Evolutionary conservation across 2,888 invertebrate species (phyloP).

Genomic region (Chaitophorus viminalis): DNA sequence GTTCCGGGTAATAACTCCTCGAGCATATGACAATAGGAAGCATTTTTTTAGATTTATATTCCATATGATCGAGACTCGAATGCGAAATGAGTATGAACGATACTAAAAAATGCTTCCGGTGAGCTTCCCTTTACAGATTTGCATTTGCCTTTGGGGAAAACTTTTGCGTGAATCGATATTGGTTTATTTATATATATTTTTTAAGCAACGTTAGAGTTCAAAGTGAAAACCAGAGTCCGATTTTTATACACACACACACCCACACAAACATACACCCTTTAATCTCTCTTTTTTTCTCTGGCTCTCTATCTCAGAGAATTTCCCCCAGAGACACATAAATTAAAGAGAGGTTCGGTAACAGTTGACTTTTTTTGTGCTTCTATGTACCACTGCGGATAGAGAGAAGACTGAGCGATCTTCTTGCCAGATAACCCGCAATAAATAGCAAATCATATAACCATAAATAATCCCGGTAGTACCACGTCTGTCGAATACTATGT

Average conservation of each 20-base stretch:
- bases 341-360: conserved; percentile 44
- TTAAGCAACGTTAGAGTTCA: conserved; percentile 45
- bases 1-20: conserved; percentile 27
- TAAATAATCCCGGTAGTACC: conserved; percentile 49
- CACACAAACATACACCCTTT: not conserved
- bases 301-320: not conserved
- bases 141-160: conserved; percentile 55
- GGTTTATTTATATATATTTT: conserved; percentile 49
- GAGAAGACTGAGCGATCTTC: conserved; percentile 52
- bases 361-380: conserved; percentile 19
- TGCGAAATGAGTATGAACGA: conserved; percentile 57
- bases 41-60: conserved; percentile 56
- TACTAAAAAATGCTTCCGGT: conserved; percentile 57
- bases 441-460: conserved; percentile 57
- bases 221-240: conserved; percentile 59
- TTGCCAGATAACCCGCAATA: conserved; percentile 57
- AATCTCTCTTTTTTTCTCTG: not conserved
- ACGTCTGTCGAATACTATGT: conserved; percentile 11
- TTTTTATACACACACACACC: conserved; percentile 3
- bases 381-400: not conserved
- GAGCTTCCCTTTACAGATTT: conserved; percentile 31
- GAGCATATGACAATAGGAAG: conserved; percentile 38
- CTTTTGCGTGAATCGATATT: conserved; percentile 46
- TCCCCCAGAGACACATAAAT: conserved; percentile 57
- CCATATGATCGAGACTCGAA: conserved; percentile 57